phyloP scores from a whole-genome alignment of 2,888 invertebrate species.

The Stictocephala bisonia region DNA sequence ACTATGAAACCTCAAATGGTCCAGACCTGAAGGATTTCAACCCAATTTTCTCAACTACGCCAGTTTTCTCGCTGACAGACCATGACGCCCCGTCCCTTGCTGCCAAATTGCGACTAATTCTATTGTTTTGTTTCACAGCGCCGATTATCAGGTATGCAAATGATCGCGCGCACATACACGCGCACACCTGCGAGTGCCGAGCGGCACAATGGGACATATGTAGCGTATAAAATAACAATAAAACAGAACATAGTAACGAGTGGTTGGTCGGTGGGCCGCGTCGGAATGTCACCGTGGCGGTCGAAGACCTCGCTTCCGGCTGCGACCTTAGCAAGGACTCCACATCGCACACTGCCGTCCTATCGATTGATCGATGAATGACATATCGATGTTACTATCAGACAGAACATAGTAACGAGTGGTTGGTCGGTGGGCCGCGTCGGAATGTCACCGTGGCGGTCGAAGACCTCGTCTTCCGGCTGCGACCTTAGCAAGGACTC shows the following conservation, averaged over 20 bases:
- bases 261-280: conserved; percentile 34
- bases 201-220: conserved; percentile 46
- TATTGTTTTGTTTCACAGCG: conserved; percentile 25
- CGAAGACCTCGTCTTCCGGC: conserved; percentile 21
- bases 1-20: too few relatives aligned
- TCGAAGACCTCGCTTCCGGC: conserved; percentile 25
- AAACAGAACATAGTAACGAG: conserved; percentile 41
- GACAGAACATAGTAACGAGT: conserved; percentile 40
- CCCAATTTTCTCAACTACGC: background rate
- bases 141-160: conserved; percentile 37
- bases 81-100: background rate
- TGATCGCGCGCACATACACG: conserved; percentile 1
- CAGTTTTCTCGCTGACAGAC: background rate
- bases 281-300: conserved; percentile 27
- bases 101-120: conserved; percentile 38
- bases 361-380: too few relatives aligned
- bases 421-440: conserved; percentile 30
- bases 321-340: background rate
- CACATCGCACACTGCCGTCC: too few relatives aligned
- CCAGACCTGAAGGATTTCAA: too few relatives aligned
- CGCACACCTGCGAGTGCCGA: conserved; percentile 22
- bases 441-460: conserved; percentile 32
- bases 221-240: conserved; percentile 47
- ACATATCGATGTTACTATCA: too few relatives aligned
- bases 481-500: background rate